phyloP scores from a whole-genome alignment of 2,888 invertebrate species.

The Aphidius colemani region DNA sequence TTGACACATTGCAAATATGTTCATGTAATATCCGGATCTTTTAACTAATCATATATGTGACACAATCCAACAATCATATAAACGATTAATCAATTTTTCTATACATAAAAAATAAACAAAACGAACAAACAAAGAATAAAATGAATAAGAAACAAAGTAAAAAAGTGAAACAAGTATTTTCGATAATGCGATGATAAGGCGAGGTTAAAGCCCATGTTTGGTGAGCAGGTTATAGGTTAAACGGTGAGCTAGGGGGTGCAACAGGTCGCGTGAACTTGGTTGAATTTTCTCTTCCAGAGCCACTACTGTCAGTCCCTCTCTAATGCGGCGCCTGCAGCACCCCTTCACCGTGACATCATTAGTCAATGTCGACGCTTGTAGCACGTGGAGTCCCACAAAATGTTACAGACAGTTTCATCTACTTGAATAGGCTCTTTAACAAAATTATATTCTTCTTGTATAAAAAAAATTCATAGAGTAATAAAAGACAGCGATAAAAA shows the following conservation, averaged over 20 bases:
- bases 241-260: constrained; percentile 60
- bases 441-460: constrained; percentile 39
- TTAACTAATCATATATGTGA: neutral
- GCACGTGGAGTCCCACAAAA: constrained; percentile 52
- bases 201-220: constrained; percentile 60
- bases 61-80: neutral
- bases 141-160: constrained; percentile 27
- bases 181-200: constrained; percentile 59
- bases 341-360: constrained; percentile 57
- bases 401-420: constrained; percentile 46
- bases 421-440: constrained; percentile 46
- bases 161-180: constrained; percentile 41
- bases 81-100: neutral
- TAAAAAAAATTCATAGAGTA: constrained; percentile 35
- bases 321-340: constrained; percentile 32
- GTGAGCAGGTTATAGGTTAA: constrained; percentile 60
- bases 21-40: neutral
- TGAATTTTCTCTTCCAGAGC: constrained; percentile 59
- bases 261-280: constrained; percentile 61
- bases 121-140: constrained; percentile 18
- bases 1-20: constrained; percentile 26
- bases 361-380: constrained; percentile 59
- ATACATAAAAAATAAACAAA: constrained; percentile 27
- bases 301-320: constrained; percentile 53
- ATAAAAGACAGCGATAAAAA: neutral